Percentiles rank a stretch among this genome's conserved stretches.
phyloP scores from a whole-genome alignment of 2,113 vertebrate species.

The Gymnorhina tibicen region DNA sequence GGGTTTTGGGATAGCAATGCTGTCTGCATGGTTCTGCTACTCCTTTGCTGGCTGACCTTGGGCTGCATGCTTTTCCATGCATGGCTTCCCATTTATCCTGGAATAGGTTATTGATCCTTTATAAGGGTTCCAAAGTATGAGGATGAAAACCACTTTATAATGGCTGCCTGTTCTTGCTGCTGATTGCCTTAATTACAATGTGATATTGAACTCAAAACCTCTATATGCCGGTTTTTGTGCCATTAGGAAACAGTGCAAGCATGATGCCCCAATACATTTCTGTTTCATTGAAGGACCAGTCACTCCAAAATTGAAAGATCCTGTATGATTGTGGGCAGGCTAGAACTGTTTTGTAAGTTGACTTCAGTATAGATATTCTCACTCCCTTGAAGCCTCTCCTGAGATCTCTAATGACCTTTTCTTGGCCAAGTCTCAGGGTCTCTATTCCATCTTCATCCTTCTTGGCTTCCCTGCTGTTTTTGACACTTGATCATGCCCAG shows the following conservation, averaged over 20 bases:
- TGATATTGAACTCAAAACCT: not conserved
- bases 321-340: not conserved
- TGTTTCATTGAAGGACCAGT: not conserved
- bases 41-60: not conserved
- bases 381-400: not conserved
- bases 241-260: not conserved
- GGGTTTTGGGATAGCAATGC: not conserved
- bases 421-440: conserved; percentile 45
- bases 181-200: not conserved
- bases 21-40: not conserved
- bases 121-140: not conserved
- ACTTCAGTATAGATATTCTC: not conserved
- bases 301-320: not conserved
- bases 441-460: conserved; percentile 56
- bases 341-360: not conserved
- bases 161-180: not conserved
- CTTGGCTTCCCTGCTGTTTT: conserved; percentile 58
- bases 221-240: fast-evolving
- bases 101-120: not conserved
- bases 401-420: conserved; percentile 39
- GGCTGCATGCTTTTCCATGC: not conserved
- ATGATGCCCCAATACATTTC: not conserved
- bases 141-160: not conserved
- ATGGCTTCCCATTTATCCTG: not conserved
- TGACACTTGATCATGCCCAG: conserved; percentile 60